Conservation (phyloP, 2,113 vertebrate species). For the Cyphomyrus plagiostoma region DNA sequence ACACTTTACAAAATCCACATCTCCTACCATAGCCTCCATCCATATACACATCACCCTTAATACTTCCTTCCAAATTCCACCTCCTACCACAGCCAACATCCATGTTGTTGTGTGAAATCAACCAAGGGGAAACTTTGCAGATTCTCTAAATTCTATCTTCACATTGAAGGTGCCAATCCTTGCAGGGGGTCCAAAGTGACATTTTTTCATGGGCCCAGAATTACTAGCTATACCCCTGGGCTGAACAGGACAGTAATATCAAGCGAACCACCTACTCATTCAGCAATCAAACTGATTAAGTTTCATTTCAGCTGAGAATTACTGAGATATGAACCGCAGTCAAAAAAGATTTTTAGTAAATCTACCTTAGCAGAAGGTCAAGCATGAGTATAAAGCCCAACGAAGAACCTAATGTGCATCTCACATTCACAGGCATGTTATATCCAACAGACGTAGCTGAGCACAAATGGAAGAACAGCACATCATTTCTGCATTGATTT, state of each 20-base stretch:
- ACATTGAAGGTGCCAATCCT: neutral
- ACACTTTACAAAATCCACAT: neutral
- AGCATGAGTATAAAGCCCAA: neutral
- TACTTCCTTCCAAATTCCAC: neutral
- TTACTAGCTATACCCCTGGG: neutral
- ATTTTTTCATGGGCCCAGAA: neutral
- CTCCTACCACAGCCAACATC: neutral
- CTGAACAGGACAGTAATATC: neutral
- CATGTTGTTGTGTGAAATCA: neutral
- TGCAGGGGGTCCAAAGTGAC: neutral
- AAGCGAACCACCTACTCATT: neutral
- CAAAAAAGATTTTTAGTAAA: neutral
- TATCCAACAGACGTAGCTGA: neutral
- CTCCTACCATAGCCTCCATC: neutral
- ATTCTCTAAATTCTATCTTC: neutral
- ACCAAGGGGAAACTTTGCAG: neutral
- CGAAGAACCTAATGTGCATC: neutral
- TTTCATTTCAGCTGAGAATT: neutral
- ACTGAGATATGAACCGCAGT: neutral
- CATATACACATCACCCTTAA: neutral
- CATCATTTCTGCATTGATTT: slow-evolving; percentile 24
- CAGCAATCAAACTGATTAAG: neutral
- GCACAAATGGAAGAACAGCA: neutral
- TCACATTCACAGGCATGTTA: neutral
- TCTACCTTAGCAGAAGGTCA: neutral